These are phyloP conservation scores for Parotia lawesii DNA, from an alignment of 2,113 vertebrate genomes.

Conservation along the genomic window DNA sequence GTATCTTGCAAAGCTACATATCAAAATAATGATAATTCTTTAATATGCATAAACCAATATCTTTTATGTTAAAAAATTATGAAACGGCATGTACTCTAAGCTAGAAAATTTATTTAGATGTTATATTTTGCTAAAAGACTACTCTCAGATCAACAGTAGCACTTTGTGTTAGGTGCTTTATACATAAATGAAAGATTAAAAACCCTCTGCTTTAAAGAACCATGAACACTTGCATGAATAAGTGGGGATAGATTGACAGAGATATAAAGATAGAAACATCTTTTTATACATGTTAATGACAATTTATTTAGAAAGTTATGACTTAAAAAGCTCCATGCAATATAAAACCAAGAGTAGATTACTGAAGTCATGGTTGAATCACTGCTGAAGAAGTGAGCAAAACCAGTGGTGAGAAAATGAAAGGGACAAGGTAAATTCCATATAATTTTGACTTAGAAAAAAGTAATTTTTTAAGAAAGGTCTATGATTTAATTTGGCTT, in stretches of 20 bases:
- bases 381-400: neutral
- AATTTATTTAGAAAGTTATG: neutral
- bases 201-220: neutral
- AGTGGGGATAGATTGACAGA: neutral
- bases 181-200: neutral
- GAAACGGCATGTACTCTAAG: neutral
- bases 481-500: neutral
- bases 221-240: neutral
- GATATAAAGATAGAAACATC: neutral
- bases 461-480: neutral
- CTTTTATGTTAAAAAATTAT: neutral
- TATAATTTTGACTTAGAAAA: neutral
- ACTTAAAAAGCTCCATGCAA: neutral
- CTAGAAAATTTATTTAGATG: neutral
- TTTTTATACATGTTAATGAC: neutral
- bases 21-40: neutral
- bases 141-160: neutral
- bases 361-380: neutral
- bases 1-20: neutral
- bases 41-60: neutral
- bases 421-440: neutral
- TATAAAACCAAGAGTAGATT: neutral
- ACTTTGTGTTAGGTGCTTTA: neutral
- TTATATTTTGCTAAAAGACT: neutral
- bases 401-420: neutral